phyloP scores from a whole-genome alignment of 2,797 vertebrate genomes.

The Hypotaenidia okinawae region DNA sequence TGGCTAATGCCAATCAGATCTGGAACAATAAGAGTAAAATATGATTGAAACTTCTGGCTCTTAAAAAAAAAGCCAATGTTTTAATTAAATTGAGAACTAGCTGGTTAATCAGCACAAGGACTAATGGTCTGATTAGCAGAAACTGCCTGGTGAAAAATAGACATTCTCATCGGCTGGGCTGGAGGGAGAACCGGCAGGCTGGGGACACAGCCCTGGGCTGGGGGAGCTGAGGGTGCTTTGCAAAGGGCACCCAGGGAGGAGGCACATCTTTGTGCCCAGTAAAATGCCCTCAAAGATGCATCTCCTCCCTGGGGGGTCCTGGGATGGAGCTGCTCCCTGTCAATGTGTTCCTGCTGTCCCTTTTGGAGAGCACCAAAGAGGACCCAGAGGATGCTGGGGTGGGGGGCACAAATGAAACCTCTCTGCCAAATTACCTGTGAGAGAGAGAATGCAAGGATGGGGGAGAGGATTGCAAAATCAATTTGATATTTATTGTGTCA shows the following conservation, averaged over 20 bases:
- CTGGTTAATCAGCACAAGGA: slow-evolving; percentile 70
- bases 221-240: not conserved
- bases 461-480: slow-evolving; percentile 27
- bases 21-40: slow-evolving; percentile 36
- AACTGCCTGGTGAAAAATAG: slow-evolving; percentile 23
- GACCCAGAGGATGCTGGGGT: not conserved
- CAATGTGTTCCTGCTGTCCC: not conserved
- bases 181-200: not conserved
- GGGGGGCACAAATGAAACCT: not conserved
- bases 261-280: not conserved
- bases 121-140: slow-evolving; percentile 69
- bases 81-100: slow-evolving; percentile 67
- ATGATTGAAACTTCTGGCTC: slow-evolving; percentile 53
- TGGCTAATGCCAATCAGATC: slow-evolving; percentile 32
- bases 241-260: not conserved
- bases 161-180: not conserved
- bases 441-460: not conserved
- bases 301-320: not conserved
- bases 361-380: not conserved
- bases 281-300: not conserved
- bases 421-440: not conserved
- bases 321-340: not conserved
- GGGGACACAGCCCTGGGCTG: not conserved
- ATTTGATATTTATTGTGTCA: not conserved
- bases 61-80: slow-evolving; percentile 13